Percentiles rank a stretch among this genome's conserved stretches.
These are phyloP conservation scores for Microplitis mediator DNA, from an alignment of 1,140 invertebrate species.

Conservation along the genomic window DNA sequence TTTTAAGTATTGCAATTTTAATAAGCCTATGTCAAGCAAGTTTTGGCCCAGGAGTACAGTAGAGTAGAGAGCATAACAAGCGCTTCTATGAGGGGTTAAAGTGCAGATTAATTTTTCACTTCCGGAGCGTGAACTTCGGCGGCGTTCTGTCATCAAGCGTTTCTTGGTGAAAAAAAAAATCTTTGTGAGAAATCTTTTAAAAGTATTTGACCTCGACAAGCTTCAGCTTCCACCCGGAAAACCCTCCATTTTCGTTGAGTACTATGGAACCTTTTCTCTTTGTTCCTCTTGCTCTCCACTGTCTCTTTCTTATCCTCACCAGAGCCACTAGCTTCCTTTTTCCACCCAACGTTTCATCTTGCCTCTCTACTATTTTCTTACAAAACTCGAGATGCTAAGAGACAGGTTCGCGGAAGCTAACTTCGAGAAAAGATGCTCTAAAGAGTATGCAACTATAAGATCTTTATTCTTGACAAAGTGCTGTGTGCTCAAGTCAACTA, in stretches of 20 bases:
- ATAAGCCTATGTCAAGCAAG: neutral
- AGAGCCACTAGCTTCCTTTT: neutral
- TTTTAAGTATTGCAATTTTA: too few relatives aligned
- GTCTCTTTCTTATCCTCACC: slow-evolving; percentile 2
- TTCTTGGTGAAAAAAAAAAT: neutral
- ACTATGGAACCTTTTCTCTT: neutral
- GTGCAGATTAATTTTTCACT: slow-evolving; percentile 18
- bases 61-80: neutral
- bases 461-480: too few relatives aligned
- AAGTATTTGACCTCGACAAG: slow-evolving; percentile 19
- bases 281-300: too few relatives aligned
- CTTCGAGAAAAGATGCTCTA: too few relatives aligned
- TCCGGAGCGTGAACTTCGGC: neutral
- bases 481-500: too few relatives aligned
- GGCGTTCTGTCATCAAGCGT: neutral
- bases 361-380: neutral
- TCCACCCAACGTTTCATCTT: slow-evolving; percentile 13
- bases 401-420: neutral
- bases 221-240: slow-evolving; percentile 5
- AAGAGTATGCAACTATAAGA: too few relatives aligned
- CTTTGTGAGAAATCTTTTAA: slow-evolving; percentile 16
- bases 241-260: slow-evolving; percentile 6
- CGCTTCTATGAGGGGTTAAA: neutral
- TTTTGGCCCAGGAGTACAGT: neutral
- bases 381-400: slow-evolving; percentile 5